Base-by-base conservation (phyloP, 2,888 invertebrate species). In the Cylindroiulus punctatus region DNA sequence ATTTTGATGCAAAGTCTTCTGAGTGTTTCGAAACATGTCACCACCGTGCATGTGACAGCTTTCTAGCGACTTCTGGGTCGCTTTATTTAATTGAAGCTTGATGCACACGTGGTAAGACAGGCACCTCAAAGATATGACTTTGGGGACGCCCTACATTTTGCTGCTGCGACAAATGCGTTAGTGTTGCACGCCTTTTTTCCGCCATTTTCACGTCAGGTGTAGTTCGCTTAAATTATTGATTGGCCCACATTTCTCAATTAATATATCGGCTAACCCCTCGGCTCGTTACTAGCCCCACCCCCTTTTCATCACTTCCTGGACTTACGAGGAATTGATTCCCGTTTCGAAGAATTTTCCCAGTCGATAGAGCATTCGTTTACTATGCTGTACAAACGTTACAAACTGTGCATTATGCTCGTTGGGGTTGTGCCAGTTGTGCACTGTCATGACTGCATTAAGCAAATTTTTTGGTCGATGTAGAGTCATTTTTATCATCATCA, bases 151-250 rank as follows among this genome's bases (percentile, higher is more conserved):
- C 12, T 17, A 30, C 76, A 76, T 76, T 30, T 76, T 12, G 76
- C 30, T 76, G 76, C 76, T 57, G 22, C 57, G 30, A 10, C 76
- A 76, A 76, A 76, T 14, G 30, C 76, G 17, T 76, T 14, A 76
- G 14, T 30, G 76, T 30, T 30, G 76, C 76, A 76, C 76, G 76
- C 76, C 76, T 30, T 30, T 76, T 76, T 76, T 76, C 76, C 76
- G 30, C 76, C 76, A 76, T 76, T 76, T 76, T 76, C 76, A 76
- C 76, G 26, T 76, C 76, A 76, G 76, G 76, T 76, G 76, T 76
- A 76, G 76, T 76, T 76, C 76, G 76, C 76, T 76, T 76, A 76
- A 76, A 76, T 76, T 76, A 76, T 76, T 76, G 76, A 76, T 76
- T 76, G 76, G 76, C 76, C 76, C 76, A 76, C 76, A 76, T 76